Base-by-base conservation (phyloP, 2,113 vertebrate genomes). In the Syngnathus typhle region DNA sequence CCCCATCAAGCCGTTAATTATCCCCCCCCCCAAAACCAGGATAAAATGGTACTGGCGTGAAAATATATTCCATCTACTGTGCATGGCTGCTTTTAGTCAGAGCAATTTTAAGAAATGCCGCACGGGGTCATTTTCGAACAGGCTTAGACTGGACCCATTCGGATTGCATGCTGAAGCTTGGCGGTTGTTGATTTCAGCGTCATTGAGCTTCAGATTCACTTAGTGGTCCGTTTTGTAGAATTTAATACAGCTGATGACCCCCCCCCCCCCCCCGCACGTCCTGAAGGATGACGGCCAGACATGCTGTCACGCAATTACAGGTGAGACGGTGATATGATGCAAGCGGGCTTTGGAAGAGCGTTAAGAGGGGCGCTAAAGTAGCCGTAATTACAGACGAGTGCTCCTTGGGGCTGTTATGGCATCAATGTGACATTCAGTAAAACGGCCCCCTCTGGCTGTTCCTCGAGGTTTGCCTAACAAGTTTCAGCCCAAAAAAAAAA, bases 51-150 rank as follows among this genome's bases (percentile, higher is more conserved):
- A 55, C 47, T 36, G 54, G 64, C 27, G 54, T 71, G 69, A 78
- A 75, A 77, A 83, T 61, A 61, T 77, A 84, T 78, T 72, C 70
- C 68, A 74, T 82, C 73, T 56, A 54, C 70, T 74, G 64, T 72
- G 75, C 78, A 56, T 59, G 79, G 66, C 55, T 69, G 78, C 71
- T 27, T 63, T 61, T 65, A 59, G 72, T 68, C 68, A 5, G 52
- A 39, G 68, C 75, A 79, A 75, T 83, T 61, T 81, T 78, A 65
- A 68, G n/a, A 75, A 71, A 72, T 49, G 38, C 44, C 64, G 64
- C 54, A 15, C 68, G 39, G 68, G 78, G 82, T 76, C 60, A 75
- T 67, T 76, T 72, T 36, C 70, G 54, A 65, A 71, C 69, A 70
- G 46, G 56, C 67, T 58, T 39, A 44, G 65, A 69, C 63, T 46